Evolutionary conservation across 2,113 vertebrate species (phyloP).

Genomic region (Garra rufa): DNA sequence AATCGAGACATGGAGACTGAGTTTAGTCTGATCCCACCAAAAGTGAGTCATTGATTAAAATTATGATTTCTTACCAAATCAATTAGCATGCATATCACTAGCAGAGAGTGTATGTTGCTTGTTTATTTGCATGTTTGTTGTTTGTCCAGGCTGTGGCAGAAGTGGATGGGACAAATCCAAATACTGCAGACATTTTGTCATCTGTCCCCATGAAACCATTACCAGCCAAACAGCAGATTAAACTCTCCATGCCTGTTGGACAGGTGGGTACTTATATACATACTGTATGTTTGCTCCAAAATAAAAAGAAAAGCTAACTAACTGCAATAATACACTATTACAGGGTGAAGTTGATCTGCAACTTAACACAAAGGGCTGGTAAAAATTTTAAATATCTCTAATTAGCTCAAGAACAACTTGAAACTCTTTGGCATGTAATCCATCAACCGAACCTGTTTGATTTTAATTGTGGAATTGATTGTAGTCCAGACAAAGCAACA

Average conservation of each 20-base stretch:
- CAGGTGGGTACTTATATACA: constrained; percentile 59
- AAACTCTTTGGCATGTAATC: not conserved
- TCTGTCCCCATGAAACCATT: constrained; percentile 71
- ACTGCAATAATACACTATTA: not conserved
- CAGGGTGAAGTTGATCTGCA: constrained; percentile 58
- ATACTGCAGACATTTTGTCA: constrained; percentile 56
- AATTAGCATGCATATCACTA: not conserved
- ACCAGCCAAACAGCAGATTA: constrained; percentile 65
- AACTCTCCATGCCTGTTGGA: constrained; percentile 70
- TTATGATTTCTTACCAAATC: not conserved
- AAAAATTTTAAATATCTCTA: constrained; percentile 6
- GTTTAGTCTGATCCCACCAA: constrained; percentile 66
- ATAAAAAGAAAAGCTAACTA: not conserved
- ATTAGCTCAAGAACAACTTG: not conserved
- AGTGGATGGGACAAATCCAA: not conserved
- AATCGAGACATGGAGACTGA: constrained; percentile 79
- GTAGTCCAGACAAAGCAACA: not conserved
- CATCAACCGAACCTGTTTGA: too few relatives aligned
- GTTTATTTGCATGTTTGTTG: not conserved
- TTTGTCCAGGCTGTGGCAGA: not conserved
- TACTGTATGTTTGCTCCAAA: not conserved
- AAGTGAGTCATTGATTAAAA: not conserved
- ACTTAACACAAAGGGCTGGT: constrained; percentile 59
- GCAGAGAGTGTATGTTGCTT: not conserved
- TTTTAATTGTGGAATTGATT: not conserved